Evolutionary conservation across 2,113 vertebrate genomes (phyloP), one percentile per base, ranked within the genome.

Genomic region (Semnornis frantzii): DNA sequence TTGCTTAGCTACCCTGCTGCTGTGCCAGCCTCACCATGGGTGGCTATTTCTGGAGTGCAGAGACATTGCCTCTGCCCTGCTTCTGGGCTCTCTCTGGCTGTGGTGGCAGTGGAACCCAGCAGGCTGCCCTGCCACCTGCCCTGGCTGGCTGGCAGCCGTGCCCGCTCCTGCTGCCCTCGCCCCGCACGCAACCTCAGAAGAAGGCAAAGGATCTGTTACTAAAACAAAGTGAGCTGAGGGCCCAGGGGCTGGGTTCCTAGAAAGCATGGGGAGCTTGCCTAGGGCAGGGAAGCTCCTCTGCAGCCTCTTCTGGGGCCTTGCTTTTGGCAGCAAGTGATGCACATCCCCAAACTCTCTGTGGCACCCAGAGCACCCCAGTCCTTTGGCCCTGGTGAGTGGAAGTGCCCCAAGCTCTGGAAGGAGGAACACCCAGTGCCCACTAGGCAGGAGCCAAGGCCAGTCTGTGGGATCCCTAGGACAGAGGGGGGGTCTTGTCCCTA

Each of bases 11-110:
- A 24, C 71, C 69, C 81, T 78, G 52, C 69, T 90, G 11, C 90
- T 85, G 79, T 85, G 65, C 83, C 4, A 93, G 90, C 79, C 81
- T 54, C 73, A 74, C 95, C 76, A 52, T 68, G 33, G 5, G 12
- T 76, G 42, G 93, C 27, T 96, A 96, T 95, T 96, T 96, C 74
- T 95, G 95, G 94, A 50, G 59, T 27, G 24, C 16, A 88, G 85
- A 66, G 86, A 79, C 78, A 79, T 39, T 89, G 87, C 91, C 74
- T 82, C 68, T 76, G 68, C 76, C 79, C 87, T 94, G 82, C 87
- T 92, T 93, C 96, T 89, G 87, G 59, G 24, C 76, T 68, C 10
- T 62, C 46, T 85, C 44, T 80, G 60, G 68, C 59, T 31, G 1
- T 66, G 46, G 75, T 80, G 65, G 91, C 82, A 91, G 71, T 39